Evolutionary conservation across 2,113 vertebrate genomes (phyloP).

Genomic region (Arizona elegans): DNA sequence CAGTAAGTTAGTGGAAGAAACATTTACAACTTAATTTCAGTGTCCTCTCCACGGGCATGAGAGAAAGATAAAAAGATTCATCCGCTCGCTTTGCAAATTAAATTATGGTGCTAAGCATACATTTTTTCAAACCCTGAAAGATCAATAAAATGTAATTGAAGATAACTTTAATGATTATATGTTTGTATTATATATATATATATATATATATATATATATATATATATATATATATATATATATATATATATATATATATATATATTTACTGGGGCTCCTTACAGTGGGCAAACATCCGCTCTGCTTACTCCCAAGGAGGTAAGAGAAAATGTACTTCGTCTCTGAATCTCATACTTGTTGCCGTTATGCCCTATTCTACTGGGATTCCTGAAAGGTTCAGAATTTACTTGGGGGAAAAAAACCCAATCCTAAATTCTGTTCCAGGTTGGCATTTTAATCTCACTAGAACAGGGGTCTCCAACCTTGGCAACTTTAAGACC

Average conservation of each 20-base stretch:
- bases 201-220: not conserved
- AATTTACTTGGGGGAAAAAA: not conserved
- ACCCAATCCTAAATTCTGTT: not conserved
- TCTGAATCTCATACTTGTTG: not conserved
- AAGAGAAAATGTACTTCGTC: not conserved
- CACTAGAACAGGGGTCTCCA: not conserved
- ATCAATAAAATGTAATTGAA: not conserved
- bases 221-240: not conserved
- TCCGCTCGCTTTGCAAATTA: not conserved
- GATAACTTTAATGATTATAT: not conserved
- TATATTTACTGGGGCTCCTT: not conserved
- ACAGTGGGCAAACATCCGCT: not conserved
- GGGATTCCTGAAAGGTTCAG: not conserved
- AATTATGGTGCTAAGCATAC: not conserved
- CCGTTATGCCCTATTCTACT: not conserved
- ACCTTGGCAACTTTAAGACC: too few relatives aligned
- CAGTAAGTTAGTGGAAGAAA: too few relatives aligned
- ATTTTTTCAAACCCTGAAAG: not conserved
- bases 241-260: not conserved
- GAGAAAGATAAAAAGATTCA: not conserved
- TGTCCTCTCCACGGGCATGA: not conserved
- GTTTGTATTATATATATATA: not conserved
- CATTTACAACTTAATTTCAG: not conserved
- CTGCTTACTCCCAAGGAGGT: not conserved
- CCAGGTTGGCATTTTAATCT: not conserved